A percentile compares a stretch with the other conserved stretches of the same genome.
phyloP scores from a whole-genome alignment of 2,888 invertebrate species.

The Hyles lineata region DNA sequence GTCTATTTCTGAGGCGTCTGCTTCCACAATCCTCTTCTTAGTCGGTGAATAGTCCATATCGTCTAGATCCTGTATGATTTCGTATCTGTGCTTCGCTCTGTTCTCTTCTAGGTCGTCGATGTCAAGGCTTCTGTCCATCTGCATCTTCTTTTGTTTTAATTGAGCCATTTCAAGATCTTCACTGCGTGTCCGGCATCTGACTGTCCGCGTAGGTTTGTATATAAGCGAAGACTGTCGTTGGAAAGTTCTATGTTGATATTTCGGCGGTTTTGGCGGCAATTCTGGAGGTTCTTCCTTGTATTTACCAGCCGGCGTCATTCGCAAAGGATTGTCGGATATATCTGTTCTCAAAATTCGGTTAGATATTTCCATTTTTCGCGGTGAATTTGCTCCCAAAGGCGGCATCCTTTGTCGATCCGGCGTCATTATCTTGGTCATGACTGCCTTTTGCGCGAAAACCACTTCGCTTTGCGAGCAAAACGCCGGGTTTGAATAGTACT shows the following conservation, averaged over 20 bases:
- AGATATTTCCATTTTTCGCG: conserved; percentile 68
- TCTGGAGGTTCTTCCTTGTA: conserved; percentile 73
- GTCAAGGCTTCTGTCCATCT: conserved; percentile 66
- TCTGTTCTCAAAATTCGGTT: conserved; percentile 78
- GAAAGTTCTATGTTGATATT: conserved; percentile 69
- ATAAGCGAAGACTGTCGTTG: conserved; percentile 78
- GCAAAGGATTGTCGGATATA: conserved; percentile 78
- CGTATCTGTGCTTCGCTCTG: conserved; percentile 78
- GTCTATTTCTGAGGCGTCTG: conserved; percentile 72
- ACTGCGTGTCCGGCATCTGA: conserved; percentile 68
- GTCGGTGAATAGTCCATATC: conserved; percentile 78
- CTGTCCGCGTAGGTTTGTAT: conserved; percentile 77
- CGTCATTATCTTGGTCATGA: conserved; percentile 62
- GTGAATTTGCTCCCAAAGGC: conserved; percentile 77
- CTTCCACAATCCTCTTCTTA: conserved; percentile 78
- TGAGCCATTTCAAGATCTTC: conserved; percentile 82
- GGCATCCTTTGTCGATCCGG: conserved; percentile 69
- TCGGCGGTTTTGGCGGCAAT: conserved; percentile 74
- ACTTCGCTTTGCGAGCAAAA: conserved; percentile 92
- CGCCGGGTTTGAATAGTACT: conserved; percentile 92
- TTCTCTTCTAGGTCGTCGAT: conserved; percentile 71
- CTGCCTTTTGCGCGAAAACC: conserved; percentile 73
- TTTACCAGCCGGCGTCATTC: conserved; percentile 67
- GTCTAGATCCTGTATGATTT: conserved; percentile 81
- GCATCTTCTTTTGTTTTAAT: conserved; percentile 58